Evolutionary conservation across 2,113 vertebrate species (phyloP).

Genomic region (Notarius quadriscutis): DNA sequence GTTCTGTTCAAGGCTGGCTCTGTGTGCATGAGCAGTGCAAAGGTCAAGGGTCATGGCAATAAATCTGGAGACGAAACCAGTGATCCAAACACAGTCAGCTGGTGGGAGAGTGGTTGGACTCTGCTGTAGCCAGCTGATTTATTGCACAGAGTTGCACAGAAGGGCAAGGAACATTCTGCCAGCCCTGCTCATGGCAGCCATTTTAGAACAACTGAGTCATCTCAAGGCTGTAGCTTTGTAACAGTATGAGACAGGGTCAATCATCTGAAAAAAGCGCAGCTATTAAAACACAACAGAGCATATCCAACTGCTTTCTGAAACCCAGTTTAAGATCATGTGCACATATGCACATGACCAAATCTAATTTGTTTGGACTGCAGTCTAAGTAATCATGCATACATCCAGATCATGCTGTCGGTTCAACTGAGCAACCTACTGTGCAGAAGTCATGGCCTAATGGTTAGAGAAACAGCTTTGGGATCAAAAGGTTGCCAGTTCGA

Average conservation of each 20-base stretch:
- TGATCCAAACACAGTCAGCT: constrained; percentile 64
- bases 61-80: constrained; percentile 43
- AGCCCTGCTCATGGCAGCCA: constrained; percentile 2
- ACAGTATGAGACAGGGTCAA: background rate
- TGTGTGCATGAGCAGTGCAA: constrained; percentile 23
- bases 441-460: no score
- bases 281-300: background rate
- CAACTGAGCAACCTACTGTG: no score
- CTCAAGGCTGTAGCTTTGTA: background rate
- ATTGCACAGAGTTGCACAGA: constrained; percentile 40
- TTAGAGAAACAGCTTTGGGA: no score
- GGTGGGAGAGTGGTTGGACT: constrained; percentile 54
- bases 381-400: background rate
- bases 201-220: constrained; percentile 9
- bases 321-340: background rate
- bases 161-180: constrained; percentile 41
- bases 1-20: constrained; percentile 15
- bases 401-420: no score
- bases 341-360: background rate
- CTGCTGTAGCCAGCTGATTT: constrained; percentile 53
- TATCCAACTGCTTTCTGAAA: background rate
- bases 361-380: background rate
- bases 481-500: no score
- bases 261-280: background rate
- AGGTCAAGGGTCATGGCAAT: constrained; percentile 45